Evolutionary conservation across 2,888 invertebrate species (phyloP).

Genomic region (Dryococelus australis): DNA sequence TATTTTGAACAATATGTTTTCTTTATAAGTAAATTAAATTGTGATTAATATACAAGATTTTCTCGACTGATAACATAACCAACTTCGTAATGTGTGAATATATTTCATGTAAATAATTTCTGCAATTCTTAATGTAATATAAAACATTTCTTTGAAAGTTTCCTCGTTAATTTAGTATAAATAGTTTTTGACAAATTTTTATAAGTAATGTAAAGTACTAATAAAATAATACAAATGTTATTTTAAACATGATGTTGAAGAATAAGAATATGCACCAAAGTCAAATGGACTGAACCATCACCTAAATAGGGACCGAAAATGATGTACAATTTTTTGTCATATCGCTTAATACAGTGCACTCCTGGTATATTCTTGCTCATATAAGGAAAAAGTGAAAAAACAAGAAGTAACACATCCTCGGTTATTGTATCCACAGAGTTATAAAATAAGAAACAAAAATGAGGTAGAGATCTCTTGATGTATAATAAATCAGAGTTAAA

Average conservation of each 20-base stretch:
- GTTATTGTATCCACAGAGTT: background rate
- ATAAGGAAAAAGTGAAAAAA: background rate
- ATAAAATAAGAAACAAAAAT: background rate
- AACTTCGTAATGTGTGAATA: too few relatives aligned
- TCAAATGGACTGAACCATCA: background rate
- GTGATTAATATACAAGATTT: too few relatives aligned
- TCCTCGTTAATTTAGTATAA: background rate
- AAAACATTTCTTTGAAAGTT: background rate
- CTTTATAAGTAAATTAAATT: too few relatives aligned
- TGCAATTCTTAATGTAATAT: background rate
- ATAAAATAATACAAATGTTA: too few relatives aligned
- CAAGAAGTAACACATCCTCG: background rate
- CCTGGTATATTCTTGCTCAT: background rate
- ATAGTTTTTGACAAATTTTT: background rate
- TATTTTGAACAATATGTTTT: too few relatives aligned
- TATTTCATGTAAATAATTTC: too few relatives aligned
- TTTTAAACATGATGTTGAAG: too few relatives aligned
- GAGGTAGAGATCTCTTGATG: background rate
- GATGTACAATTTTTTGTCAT: background rate
- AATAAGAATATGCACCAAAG: background rate
- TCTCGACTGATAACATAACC: too few relatives aligned
- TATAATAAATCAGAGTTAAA: too few relatives aligned
- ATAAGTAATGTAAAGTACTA: background rate
- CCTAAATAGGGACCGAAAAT: background rate
- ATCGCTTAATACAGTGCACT: background rate